Evolutionary conservation across 2,888 invertebrate genomes (phyloP).

Genomic region (Acrocyrtus sp.): DNA sequence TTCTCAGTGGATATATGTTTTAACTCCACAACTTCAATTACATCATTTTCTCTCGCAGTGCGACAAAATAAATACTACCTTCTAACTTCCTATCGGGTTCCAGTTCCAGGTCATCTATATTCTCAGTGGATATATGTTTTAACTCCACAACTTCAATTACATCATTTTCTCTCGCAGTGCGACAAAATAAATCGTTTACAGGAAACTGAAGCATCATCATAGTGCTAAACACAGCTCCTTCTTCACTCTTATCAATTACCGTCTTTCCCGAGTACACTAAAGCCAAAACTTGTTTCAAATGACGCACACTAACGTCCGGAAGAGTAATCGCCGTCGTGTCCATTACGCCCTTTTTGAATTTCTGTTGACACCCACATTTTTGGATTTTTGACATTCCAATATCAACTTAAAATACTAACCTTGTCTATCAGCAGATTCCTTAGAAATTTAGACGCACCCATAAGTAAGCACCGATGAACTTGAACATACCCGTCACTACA

Average conservation of each 20-base stretch:
- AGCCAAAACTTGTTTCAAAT: slow-evolving; percentile 26
- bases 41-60: neutral
- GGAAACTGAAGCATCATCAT: slow-evolving; percentile 33
- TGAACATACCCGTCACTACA: slow-evolving; percentile 55
- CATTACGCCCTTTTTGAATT: slow-evolving; percentile 52
- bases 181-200: neutral
- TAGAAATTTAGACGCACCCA: slow-evolving; percentile 48
- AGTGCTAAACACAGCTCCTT: neutral
- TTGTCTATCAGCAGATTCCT: slow-evolving; percentile 36
- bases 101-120: neutral
- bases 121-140: neutral
- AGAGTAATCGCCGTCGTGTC: slow-evolving; percentile 46
- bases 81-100: neutral
- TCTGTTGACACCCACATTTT: slow-evolving; percentile 5
- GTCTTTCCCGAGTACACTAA: slow-evolving; percentile 33
- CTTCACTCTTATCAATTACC: slow-evolving; percentile 13
- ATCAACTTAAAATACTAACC: slow-evolving; percentile 11
- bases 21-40: neutral
- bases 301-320: slow-evolving; percentile 40
- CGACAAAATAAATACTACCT: slow-evolving; percentile 2
- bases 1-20: neutral
- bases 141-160: neutral
- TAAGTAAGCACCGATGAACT: slow-evolving; percentile 52
- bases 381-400: neutral
- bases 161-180: slow-evolving; percentile 5